Base-by-base conservation (phyloP, 1,140 invertebrate species). In the Latrodectus geometricus region DNA sequence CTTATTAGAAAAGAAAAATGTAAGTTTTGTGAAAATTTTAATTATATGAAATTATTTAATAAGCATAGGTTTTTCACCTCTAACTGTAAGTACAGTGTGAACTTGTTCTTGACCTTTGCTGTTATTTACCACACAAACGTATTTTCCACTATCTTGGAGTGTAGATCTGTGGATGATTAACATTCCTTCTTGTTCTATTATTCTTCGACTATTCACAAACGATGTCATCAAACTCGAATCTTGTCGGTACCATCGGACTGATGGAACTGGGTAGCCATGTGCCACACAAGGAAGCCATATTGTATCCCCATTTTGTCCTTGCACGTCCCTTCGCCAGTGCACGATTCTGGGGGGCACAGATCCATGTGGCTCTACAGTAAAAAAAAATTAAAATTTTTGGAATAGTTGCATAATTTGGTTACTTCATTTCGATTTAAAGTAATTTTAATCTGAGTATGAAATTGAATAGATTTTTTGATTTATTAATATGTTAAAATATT, bases 241-340 rank as follows among this genome's bases (percentile, higher is more conserved):
- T 35, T 88, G 74, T 70, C 87, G 82, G 48, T 78, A 88, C 89
- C 93, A 89, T 12, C 52, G 72, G 70, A 86, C 82, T 15, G 72
- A 75, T 5, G 89, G 88, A 21, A 86, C 65, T 17, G 91, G 88
- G 89, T 90, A 66, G 87, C 90, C 87, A 87, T 89, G 87, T 20
- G 91, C 91, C 0, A 90, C 90, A 88, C 92, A 92, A 8, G 91
- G 90, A 14, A 92, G 88, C 86, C 90, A 90, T 4, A 89, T 88
- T 2, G 88, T 88, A 15, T 90, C 88, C 9, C 90, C 90, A 35
- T 90, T 88, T 17, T 86, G 86, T 17, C 89, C 89, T 61, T 86
- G 89, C 11, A 91, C 75, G 8, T 88, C 87, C 20, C 88, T 49
- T 66, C 66, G 56, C 80, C 80, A 85, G 23, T 89, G 88, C 49